A percentile compares a stretch with the other conserved stretches of the same genome.
These are phyloP conservation scores for Dynastes hyllus DNA, from an alignment of 2,888 invertebrate species.

Conservation along the genomic window DNA sequence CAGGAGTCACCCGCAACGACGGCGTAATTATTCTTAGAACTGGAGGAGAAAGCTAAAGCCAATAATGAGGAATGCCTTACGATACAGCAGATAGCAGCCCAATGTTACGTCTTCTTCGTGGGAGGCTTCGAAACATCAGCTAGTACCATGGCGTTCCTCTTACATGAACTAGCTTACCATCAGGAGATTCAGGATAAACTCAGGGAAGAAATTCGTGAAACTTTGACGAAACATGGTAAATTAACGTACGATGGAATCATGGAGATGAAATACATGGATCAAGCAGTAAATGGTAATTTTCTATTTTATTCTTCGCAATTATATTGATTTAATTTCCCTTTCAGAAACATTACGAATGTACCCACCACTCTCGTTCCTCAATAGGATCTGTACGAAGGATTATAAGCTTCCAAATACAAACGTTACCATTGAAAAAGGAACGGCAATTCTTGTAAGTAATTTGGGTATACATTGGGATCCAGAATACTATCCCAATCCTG, in stretches of 20 bases:
- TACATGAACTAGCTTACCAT: slow-evolving; percentile 24
- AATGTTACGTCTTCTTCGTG: slow-evolving; percentile 17
- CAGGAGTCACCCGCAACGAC: slow-evolving; percentile 2
- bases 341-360: slow-evolving; percentile 18
- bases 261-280: slow-evolving; percentile 26
- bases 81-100: slow-evolving; percentile 11
- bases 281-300: slow-evolving; percentile 27
- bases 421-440: neutral
- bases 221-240: neutral
- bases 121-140: slow-evolving; percentile 25
- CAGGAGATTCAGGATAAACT: slow-evolving; percentile 22
- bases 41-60: slow-evolving; percentile 4
- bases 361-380: neutral
- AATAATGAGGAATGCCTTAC: slow-evolving; percentile 9
- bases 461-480: slow-evolving; percentile 15
- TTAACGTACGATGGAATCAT: slow-evolving; percentile 24
- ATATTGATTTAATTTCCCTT: neutral
- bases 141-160: neutral
- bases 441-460: neutral
- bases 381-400: slow-evolving; percentile 1
- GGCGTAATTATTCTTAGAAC: slow-evolving; percentile 29
- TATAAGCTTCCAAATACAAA: slow-evolving; percentile 12
- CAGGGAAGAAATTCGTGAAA: neutral
- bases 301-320: neutral
- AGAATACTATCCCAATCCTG: slow-evolving; percentile 22